phyloP scores from a whole-genome alignment of 2,797 vertebrate species.

The Masticophis lateralis region DNA sequence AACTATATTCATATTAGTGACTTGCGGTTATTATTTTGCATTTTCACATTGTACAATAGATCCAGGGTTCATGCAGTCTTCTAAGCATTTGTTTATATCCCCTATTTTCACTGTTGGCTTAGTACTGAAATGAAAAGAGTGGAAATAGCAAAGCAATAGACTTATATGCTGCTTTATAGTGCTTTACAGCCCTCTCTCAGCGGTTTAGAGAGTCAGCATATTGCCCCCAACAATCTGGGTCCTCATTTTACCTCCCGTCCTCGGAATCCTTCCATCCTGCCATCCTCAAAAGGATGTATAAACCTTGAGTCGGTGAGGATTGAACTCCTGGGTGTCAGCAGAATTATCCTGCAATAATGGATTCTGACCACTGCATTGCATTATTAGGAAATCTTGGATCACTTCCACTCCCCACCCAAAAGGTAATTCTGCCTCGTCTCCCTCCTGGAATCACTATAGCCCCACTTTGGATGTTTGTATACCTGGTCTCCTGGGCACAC shows the following conservation, averaged over 20 bases:
- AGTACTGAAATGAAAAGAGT: background rate
- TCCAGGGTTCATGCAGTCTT: background rate
- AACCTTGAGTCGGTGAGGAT: background rate
- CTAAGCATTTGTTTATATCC: background rate
- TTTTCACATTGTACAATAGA: background rate
- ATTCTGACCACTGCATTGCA: background rate
- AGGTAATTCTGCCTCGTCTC: background rate
- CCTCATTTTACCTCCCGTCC: background rate
- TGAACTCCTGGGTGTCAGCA: background rate
- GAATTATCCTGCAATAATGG: background rate
- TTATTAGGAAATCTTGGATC: background rate
- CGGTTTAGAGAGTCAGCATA: background rate
- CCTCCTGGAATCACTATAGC: background rate
- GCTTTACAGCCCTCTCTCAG: background rate
- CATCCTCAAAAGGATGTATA: background rate
- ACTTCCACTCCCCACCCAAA: background rate
- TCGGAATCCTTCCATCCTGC: no score
- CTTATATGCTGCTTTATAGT: background rate
- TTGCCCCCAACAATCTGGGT: background rate
- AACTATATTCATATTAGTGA: background rate
- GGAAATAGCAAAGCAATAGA: background rate
- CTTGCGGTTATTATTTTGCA: background rate
- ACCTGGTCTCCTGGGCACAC: background rate
- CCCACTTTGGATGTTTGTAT: background rate
- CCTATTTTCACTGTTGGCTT: background rate